Evolutionary conservation across 2,888 invertebrate species (phyloP), one percentile per base, ranked within the genome.

Genomic region (Coelopa pilipes): DNA sequence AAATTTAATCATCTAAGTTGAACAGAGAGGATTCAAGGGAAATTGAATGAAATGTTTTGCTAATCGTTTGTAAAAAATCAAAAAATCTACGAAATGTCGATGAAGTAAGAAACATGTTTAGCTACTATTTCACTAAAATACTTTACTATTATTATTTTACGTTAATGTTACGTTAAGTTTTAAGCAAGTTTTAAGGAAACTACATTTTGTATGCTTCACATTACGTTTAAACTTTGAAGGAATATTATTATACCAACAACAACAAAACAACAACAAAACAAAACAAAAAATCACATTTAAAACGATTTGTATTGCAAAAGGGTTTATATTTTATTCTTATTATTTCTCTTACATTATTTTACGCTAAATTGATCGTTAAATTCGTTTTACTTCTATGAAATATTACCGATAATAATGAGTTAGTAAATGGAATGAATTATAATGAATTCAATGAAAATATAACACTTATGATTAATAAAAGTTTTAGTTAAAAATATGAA

Each of bases 391-490:
- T 75, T 75, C 72, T 74, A 74, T 66, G 74, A 71, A 72, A 76
- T 75, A 77, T 74, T 74, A 75, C 76, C 73, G 73, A 78, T 76
- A 75, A 72, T 75, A 34, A 34, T 45, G 45, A 62, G 59, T 74
- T 66, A 71, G 67, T 66, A 17, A 66, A 71, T 74, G 67, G 67
- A 70, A 55, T 60, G 50, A 82, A 80, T 82, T 81, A 80, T 82
- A 80, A 82, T 77, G 79, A 78, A 79, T 73, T 79, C 78, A 79
- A n/a, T 50, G 50, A 21, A 24, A 50, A 72, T 70, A 76, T 75
- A 73, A 76, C 74, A 78, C 81, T 83, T 82, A 83, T 84, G 81
- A 85, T 83, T 78, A 82, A 83, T 80, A 79, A 82, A 84, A 83
- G 85, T 83, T 84, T 85, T 84, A 85, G 83, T 83, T 85, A 80